Conservation (phyloP, 2,797 vertebrate genomes). For the Ctenochaetus hawaiiensis region DNA sequence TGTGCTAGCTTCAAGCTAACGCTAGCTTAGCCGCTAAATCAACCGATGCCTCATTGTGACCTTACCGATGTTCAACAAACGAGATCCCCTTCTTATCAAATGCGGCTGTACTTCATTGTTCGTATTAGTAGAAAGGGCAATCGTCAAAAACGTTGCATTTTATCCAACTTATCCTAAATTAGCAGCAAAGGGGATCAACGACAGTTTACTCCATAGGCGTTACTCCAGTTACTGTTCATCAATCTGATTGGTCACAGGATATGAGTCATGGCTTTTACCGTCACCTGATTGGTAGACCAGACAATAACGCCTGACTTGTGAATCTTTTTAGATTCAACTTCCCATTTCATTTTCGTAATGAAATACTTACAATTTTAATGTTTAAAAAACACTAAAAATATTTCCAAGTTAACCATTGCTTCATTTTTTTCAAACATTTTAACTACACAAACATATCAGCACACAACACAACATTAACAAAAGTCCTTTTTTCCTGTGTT, state of each 20-base stretch:
- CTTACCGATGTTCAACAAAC: slow-evolving; percentile 44
- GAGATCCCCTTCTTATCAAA: slow-evolving; percentile 22
- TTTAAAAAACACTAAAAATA: rapidly evolving
- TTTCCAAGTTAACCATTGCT: neutral
- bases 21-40: slow-evolving; percentile 24
- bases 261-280: rapidly evolving
- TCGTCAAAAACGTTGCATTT: slow-evolving; percentile 25
- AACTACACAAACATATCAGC: neutral
- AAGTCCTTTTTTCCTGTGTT: slow-evolving; percentile 34
- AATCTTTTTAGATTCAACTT: neutral
- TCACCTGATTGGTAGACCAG: slow-evolving; percentile 56
- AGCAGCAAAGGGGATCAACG: slow-evolving; percentile 13
- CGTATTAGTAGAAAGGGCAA: rapidly evolving
- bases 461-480: slow-evolving; percentile 12
- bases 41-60: neutral
- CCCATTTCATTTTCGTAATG: neutral
- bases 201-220: slow-evolving; percentile 22
- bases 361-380: neutral
- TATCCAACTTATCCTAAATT: neutral
- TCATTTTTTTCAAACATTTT: neutral
- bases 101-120: slow-evolving; percentile 42
- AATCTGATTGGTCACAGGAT: slow-evolving; percentile 56
- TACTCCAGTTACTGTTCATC: rapidly evolving
- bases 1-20: slow-evolving; percentile 49
- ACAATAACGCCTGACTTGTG: neutral